Evolutionary conservation across 2,797 vertebrate genomes (phyloP), one percentile per base, ranked within the genome.

Genomic region (Hipposideros larvatus): DNA sequence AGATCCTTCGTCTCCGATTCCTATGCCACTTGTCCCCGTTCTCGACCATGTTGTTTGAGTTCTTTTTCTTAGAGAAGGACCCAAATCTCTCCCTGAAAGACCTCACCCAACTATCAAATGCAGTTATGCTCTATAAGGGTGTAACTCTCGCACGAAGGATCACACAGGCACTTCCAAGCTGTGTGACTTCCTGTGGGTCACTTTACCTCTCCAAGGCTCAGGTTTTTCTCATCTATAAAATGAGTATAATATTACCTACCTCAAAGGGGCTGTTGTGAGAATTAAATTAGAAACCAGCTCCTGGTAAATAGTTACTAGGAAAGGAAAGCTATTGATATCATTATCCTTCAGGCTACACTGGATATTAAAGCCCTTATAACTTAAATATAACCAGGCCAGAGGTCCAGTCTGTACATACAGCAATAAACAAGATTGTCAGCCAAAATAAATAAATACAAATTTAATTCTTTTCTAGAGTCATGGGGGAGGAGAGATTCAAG

Each of bases 1-100:
- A 46, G 37, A 14, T 9, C 78, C 22, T 89, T 31, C 26, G 2
- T 31, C 48, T 21, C 57, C 9, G 28, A 28, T 4, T 31, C 22
- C 59, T n/a, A 7, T 0, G 21, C 14, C 24, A 0, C 4, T 0
- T 3, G 15, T 4, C 6, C 31, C 2, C 28, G 14, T 65, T 77
- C n/a, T 24, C 31, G 37, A 4, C 3, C 22, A 13, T 28, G 2
- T 16, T 55, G 53, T 61, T 34, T 57, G 61, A 53, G 22, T 51
- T 51, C 48, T 51, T 14, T 51, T 18, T 28, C 46, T 48, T 14
- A 46, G 4, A 68, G 57, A 59, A 88, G 34, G 80, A 70, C 24
- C 28, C 51, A 31, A 57, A 16, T 55, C 37, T 21, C 46, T 61
- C 19, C 46, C 9, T 24, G 31, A 18, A 31, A 34, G 26, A 34